Base-by-base conservation (phyloP, 1,140 invertebrate genomes). In the Heliothis subflexa region DNA sequence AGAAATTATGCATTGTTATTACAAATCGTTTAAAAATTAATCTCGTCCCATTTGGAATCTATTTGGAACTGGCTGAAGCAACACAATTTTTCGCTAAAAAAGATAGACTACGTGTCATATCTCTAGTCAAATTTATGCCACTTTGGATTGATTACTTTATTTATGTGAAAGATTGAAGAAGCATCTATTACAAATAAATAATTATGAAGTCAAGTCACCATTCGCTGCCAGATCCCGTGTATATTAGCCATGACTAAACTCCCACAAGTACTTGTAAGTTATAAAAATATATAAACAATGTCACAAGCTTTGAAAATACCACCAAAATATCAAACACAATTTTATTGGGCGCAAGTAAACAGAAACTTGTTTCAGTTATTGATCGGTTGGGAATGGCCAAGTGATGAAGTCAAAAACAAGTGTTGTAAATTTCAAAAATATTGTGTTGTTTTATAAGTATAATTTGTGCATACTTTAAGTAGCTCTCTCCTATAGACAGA, bases 161-260 rank as follows among this genome's bases (percentile, higher is more conserved):
- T 40, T 9, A 40, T 40, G 33, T 9, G 33, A 40, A 40, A 40
- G 33, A 40, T 40, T 9, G 7, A 9, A 40, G 4, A 54, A 45
- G n/a, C 10, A 12, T 33, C 25, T 55, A n/a, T 9, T 40, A 5
- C n/a, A 14, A n/a, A 28, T 9, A 54, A 78, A 49, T 7, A 70
- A 72, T n/a, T 76, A 28, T 45, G 5, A 40, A 40, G 59, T 55
- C 9, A 68, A 91, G 88, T 86, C 87, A 92, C 91, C 90, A 93
- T 90, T 78, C 87, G 86, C 64, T 84, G 88, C 89, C 85, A 86
- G 55, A 92, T 90, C 57, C 84, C 86, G 75, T 88, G 84, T 78
- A 92, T 87, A 81, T 91, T 93, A 64, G 91, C 91, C 91, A 93
- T 92, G 76, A 52, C 73, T 21, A 76, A 18, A 11, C 40, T 49